Evolutionary conservation across 2,797 vertebrate species (phyloP).

Genomic region (Melanitta fusca): DNA sequence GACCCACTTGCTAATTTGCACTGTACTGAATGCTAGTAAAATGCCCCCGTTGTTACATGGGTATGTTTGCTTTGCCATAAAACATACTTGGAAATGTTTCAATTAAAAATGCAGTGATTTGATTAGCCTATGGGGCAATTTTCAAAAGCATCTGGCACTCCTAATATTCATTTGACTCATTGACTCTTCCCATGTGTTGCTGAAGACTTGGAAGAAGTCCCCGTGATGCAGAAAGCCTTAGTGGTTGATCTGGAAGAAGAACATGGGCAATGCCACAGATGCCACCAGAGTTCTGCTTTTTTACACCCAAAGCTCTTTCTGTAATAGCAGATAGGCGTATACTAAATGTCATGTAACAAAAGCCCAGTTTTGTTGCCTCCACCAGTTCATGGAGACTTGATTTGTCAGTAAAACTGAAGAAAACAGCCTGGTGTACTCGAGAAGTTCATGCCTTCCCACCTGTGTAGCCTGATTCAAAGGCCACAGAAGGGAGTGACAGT

Average conservation of each 20-base stretch:
- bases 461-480: background rate
- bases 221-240: background rate
- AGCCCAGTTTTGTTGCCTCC: background rate
- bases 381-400: background rate
- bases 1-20: conserved; percentile 30
- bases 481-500: background rate
- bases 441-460: background rate
- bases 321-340: background rate
- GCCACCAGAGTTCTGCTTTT: background rate
- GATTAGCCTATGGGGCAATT: background rate
- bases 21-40: conserved; percentile 1
- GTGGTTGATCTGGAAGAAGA: background rate
- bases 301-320: background rate
- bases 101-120: conserved; percentile 11
- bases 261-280: background rate
- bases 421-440: background rate
- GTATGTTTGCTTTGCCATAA: conserved; percentile 42
- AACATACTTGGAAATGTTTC: conserved; percentile 7
- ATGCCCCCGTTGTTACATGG: conserved; percentile 32
- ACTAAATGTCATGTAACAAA: background rate
- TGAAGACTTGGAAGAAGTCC: background rate
- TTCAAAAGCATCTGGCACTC: background rate
- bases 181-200: background rate
- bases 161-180: background rate
- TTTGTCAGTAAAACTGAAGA: background rate